phyloP scores from a whole-genome alignment of 1,140 invertebrate genomes.

The Vanessa tameamea region DNA sequence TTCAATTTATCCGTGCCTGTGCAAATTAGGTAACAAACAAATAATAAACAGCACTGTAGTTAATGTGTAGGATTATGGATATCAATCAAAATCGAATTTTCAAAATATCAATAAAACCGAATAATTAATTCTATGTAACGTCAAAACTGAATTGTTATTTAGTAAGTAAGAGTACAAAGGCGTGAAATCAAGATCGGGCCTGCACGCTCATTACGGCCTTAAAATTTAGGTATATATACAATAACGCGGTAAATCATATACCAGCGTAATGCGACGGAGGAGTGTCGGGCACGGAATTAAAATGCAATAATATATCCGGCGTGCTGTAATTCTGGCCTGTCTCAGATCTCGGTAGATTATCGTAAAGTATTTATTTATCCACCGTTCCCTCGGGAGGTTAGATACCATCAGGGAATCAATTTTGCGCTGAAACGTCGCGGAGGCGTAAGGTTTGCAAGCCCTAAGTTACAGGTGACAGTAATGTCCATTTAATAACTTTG shows the following conservation, averaged over 20 bases:
- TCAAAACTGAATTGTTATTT: constrained; percentile 5
- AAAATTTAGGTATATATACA: constrained; percentile 45
- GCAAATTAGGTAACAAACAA: too few species aligned
- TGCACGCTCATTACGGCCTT: neutral
- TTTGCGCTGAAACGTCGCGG: constrained; percentile 70
- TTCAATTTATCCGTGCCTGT: too few species aligned
- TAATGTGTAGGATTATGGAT: too few species aligned
- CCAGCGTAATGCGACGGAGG: constrained; percentile 66
- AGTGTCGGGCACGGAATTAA: constrained; percentile 70
- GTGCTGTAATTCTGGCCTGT: constrained; percentile 72
- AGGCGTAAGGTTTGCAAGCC: constrained; percentile 65
- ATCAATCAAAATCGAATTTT: neutral
- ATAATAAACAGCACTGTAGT: too few species aligned
- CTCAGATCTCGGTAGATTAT: constrained; percentile 72
- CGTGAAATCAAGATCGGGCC: constrained; percentile 19
- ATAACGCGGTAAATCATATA: constrained; percentile 71
- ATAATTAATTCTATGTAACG: neutral
- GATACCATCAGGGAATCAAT: constrained; percentile 79
- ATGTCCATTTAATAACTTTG: constrained; percentile 35
- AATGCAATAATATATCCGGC: constrained; percentile 75
- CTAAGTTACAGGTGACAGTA: constrained; percentile 65
- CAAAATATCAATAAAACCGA: neutral
- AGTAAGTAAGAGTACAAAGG: neutral
- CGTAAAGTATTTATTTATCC: constrained; percentile 79
- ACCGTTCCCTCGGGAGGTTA: constrained; percentile 68